Percentiles rank a stretch among this genome's conserved stretches.
Conservation (phyloP, 2,797 vertebrate species). For the Emys orbicularis region DNA sequence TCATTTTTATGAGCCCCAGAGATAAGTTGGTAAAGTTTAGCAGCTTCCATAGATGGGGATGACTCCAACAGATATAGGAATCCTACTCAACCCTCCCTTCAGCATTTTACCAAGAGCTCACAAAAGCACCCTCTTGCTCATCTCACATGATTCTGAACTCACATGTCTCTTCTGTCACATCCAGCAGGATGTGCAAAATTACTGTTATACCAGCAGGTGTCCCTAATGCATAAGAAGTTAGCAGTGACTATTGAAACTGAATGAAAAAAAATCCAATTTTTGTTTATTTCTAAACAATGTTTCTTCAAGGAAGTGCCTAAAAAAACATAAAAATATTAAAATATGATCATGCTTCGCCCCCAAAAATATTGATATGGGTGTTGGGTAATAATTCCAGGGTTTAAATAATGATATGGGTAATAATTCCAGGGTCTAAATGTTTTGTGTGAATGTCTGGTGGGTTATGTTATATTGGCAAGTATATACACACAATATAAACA, state of each 20-base stretch:
- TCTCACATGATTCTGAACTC: neutral
- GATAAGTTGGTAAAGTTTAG: neutral
- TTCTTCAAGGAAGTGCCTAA: neutral
- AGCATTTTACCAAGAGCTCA: accelerated
- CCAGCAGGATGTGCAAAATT: slow-evolving; percentile 5
- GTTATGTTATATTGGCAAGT: accelerated
- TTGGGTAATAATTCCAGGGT: neutral
- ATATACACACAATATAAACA: accelerated
- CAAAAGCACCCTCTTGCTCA: accelerated
- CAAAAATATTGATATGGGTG: accelerated
- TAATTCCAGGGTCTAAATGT: neutral
- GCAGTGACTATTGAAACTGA: no score
- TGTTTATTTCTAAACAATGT: neutral
- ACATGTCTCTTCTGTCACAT: neutral
- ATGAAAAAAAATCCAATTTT: neutral
- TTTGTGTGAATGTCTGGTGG: accelerated
- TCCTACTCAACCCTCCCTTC: neutral
- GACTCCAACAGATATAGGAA: neutral
- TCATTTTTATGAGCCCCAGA: neutral
- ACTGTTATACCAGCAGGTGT: slow-evolving; percentile 56
- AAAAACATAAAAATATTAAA: accelerated
- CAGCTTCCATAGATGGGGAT: neutral
- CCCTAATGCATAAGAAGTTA: slow-evolving; percentile 55
- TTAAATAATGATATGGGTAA: neutral
- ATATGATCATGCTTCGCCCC: neutral